These are phyloP conservation scores for Papilio demoleus DNA, from an alignment of 2,888 invertebrate species.

Conservation along the genomic window DNA sequence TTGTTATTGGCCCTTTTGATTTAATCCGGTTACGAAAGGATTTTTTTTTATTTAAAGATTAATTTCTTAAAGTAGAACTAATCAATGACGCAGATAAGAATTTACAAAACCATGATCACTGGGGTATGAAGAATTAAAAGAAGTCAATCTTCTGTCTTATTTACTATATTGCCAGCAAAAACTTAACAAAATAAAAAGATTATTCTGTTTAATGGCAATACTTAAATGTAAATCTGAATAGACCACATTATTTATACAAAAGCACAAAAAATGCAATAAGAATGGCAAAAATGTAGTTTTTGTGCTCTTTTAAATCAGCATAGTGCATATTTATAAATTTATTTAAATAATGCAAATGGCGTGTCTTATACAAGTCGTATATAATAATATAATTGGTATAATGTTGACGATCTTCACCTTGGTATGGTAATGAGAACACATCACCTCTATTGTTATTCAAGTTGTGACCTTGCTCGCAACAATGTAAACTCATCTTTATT, in stretches of 20 bases:
- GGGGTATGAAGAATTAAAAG: not conserved
- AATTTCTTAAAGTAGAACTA: not conserved
- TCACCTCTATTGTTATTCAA: conserved; percentile 30
- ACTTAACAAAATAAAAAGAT: not conserved
- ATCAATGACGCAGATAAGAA: not conserved
- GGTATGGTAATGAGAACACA: conserved; percentile 33
- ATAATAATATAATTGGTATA: conserved; percentile 8
- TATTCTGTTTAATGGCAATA: not conserved
- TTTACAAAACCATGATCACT: not conserved
- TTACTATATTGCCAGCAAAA: not conserved
- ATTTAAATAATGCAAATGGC: conserved; percentile 1
- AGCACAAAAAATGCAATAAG: not conserved
- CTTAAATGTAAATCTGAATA: not conserved
- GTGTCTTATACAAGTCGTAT: conserved; percentile 4
- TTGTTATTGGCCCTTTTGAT: not conserved
- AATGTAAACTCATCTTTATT: conserved; percentile 26
- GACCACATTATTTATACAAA: not conserved
- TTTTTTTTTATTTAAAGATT: not conserved
- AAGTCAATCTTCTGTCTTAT: not conserved
- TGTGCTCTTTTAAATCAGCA: not conserved
- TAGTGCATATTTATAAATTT: conserved; percentile 5
- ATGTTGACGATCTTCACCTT: conserved; percentile 38
- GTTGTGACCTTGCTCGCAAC: conserved; percentile 32
- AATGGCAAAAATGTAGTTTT: not conserved
- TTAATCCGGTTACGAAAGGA: conserved; percentile 8